Evolutionary conservation across 1,140 invertebrate species (phyloP), one percentile per base, ranked within the genome.

Genomic region (Papilio aristodemus): DNA sequence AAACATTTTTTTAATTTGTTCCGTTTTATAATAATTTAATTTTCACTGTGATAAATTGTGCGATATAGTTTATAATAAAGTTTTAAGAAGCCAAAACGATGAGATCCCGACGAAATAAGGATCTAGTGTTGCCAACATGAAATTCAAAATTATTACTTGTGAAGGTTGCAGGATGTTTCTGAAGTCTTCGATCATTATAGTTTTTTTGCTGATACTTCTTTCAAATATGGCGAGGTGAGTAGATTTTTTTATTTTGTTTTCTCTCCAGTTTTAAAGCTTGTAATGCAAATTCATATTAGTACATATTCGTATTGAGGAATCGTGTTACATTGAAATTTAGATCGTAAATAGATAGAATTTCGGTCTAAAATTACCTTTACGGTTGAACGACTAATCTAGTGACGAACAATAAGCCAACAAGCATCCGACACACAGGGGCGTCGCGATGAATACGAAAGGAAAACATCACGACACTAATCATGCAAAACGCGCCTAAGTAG

Each of bases 81-180:
- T 68, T 69, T 70, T 59, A 69, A 54, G 39, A 74, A 75, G 62
- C 57, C 19, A 72, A 84, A 84, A 87, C 72, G 71, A 89, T 91
- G 89, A 85, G 78, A 77, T 71, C 79, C 64, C 80, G 77, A 71
- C 80, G 77, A 71, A 82, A 78, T 71, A 75, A 81, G 73, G 76
- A 83, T 73, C 73, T 84, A 80, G 86, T 87, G 86, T 78, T 89
- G 76, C 89, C 89, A 84, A 91, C 89, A 91, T 90, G 86, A 90
- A 83, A 78, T 71, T 71, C 63, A 70, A 64, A 70, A 66, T 71
- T 71, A 62, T 67, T 63, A 64, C 69, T 58, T 76, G 70, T 71
- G 81, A 81, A 77, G 78, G 77, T 73, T 70, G 77, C 86, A 90
- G 85, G 80, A 90, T 90, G 88, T 72, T 64, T 69, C 74, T 77